Conservation (phyloP, 2,113 vertebrate species). For the Heterocephalus glaber region DNA sequence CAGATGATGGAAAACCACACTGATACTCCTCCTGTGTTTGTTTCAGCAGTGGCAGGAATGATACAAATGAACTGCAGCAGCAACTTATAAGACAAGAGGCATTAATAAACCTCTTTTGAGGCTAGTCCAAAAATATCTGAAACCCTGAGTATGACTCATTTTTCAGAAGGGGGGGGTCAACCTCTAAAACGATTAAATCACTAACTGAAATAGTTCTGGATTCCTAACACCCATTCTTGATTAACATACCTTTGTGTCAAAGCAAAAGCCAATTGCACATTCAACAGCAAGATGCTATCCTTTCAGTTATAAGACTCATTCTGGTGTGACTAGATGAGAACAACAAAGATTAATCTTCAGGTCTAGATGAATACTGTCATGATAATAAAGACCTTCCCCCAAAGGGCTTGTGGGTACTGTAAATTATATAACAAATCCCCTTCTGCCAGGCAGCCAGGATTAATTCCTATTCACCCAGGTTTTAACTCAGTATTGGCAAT, state of each 20-base stretch:
- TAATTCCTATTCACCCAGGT: conserved; percentile 36
- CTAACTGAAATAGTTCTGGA: conserved; percentile 28
- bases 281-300: not conserved
- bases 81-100: not conserved
- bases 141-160: conserved; percentile 52
- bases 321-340: conserved; percentile 30
- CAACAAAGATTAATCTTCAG: conserved; percentile 57
- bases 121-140: conserved; percentile 58
- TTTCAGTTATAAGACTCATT: not conserved
- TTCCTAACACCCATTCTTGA: conserved; percentile 43
- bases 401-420: conserved; percentile 54
- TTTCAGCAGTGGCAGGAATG: not conserved
- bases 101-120: conserved; percentile 12
- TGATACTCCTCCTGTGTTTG: not conserved
- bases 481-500: not conserved
- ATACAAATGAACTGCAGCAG: conserved; percentile 33
- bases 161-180: conserved; percentile 27
- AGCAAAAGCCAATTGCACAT: conserved; percentile 38
- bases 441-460: conserved; percentile 34
- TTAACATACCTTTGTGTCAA: conserved; percentile 40
- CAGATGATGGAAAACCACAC: conserved; percentile 7
- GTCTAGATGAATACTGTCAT: not conserved
- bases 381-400: conserved; percentile 28
- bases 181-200: conserved; percentile 40
- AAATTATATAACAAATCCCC: conserved; percentile 54